Base-by-base conservation (phyloP, 1,140 invertebrate species). In the Branchinecta lynchi region DNA sequence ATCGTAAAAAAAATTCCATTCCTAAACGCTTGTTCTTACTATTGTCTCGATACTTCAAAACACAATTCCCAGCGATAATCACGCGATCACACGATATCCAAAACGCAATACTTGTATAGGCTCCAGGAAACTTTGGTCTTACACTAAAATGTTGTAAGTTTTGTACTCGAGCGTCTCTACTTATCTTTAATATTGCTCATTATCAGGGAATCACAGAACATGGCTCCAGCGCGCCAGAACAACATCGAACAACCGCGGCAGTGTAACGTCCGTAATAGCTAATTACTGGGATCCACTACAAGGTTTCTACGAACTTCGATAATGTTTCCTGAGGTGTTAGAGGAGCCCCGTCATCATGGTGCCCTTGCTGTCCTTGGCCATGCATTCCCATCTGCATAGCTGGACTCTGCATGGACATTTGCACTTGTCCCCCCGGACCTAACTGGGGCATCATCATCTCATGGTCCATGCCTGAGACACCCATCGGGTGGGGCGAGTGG, bases 281-380 rank as follows among this genome's bases (percentile, higher is more conserved):
- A 70, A 71, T 71, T 68, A 71, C 69, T 68, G 32, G 32, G 32
- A 32, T 76, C 69, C 78, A 78, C 74, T 76, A 90, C 84, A 95
- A 90, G 79, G 92, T 88, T 82, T 95, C 91, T 74, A 93, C 90
- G 81, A 92, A 93, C 81, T 93, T 93, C 73, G 87, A 89, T 73
- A 95, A 84, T 80, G 93, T 89, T 81, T 94, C 92, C 80, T 92
- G 90, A 73, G 89, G 89, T 74, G 90, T 92, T 82, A 93, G 86
- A 60, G 86, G 82, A 32, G 85, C 80, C 43, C 84, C 81, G 66
- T 86, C 85, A 44, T 71, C 69, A 44, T 71, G 67, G 7, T 68
- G 44, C 15, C 45, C 45, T n/a, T 46, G 44, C 8, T 15, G 10
- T 9, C n/a, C 15, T 21, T 44, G 43, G n/a, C 68, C 68, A 10